A percentile compares a stretch with the other conserved stretches of the same genome.
phyloP scores from a whole-genome alignment of 2,797 vertebrate genomes.

The Pangasius djambal region DNA sequence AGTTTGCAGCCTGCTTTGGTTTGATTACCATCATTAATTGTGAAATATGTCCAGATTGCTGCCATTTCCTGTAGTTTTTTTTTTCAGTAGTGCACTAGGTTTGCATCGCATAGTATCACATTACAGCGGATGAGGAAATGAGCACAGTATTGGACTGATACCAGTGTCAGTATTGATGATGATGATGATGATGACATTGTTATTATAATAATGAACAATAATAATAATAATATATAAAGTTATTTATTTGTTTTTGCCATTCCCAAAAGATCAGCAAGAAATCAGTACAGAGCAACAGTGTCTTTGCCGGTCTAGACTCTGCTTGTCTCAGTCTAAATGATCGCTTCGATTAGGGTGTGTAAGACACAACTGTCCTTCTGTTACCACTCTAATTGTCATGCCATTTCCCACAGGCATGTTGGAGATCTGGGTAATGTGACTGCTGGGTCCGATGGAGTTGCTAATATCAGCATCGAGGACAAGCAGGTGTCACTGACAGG shows the following conservation, averaged over 20 bases:
- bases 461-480: constrained; percentile 73
- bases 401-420: constrained; percentile 69
- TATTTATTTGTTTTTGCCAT: neutral
- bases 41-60: neutral
- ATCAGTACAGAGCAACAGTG: neutral
- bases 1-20: neutral
- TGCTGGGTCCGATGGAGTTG: constrained; percentile 65
- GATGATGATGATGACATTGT: neutral
- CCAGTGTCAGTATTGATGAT: neutral
- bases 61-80: neutral
- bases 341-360: neutral
- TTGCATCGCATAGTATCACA: too few species aligned
- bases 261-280: neutral
- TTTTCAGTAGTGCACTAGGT: neutral
- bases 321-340: neutral
- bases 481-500: constrained; percentile 68
- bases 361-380: neutral
- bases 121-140: neutral
- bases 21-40: neutral
- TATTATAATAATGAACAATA: neutral
- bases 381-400: neutral
- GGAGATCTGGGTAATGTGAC: constrained; percentile 82
- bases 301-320: neutral
- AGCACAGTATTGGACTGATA: neutral
- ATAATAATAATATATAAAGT: neutral